A percentile compares a stretch with the other conserved stretches of the same genome.
These are phyloP conservation scores for Peromyscus maniculatus DNA, from an alignment of 2,113 vertebrate species.

Conservation along the genomic window DNA sequence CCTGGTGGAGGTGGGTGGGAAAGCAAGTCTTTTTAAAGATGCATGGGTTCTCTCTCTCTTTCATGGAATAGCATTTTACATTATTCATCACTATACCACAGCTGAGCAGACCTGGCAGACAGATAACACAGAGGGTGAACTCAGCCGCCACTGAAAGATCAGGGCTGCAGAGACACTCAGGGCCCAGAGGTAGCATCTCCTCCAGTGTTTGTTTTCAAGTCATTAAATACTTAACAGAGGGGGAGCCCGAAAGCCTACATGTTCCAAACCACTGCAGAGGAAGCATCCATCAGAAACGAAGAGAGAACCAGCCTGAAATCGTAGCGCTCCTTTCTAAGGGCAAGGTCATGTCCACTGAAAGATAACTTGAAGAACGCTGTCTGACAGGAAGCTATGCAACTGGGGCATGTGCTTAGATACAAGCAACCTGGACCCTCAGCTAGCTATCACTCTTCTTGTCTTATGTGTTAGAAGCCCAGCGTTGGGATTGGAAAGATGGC, in stretches of 20 bases:
- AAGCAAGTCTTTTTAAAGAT: constrained; percentile 51
- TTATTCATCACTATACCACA: constrained; percentile 71
- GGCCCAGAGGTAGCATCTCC: constrained; percentile 30
- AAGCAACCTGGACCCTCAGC: not conserved
- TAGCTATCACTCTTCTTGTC: not conserved
- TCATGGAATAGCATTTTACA: not conserved
- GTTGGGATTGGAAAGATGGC: not conserved
- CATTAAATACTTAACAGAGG: constrained; percentile 72
- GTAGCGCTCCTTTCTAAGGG: not conserved
- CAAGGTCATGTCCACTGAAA: not conserved
- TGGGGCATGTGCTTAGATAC: not conserved
- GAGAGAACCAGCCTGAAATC: constrained; percentile 14
- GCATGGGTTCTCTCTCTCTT: not conserved
- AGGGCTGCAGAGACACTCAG: not conserved
- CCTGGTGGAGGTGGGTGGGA: not conserved
- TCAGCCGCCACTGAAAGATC: not conserved
- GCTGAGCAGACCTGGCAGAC: constrained; percentile 38
- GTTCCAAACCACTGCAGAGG: constrained; percentile 45
- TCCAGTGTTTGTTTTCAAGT: constrained; percentile 65
- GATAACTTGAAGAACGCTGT: not conserved
- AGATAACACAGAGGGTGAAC: constrained; percentile 2
- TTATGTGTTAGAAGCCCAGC: not conserved
- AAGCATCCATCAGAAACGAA: constrained; percentile 66
- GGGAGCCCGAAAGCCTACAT: not conserved
- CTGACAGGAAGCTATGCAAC: not conserved